Evolutionary conservation across 2,888 invertebrate genomes (phyloP), one percentile per base, ranked within the genome.

Genomic region (Lathronympha strigana): DNA sequence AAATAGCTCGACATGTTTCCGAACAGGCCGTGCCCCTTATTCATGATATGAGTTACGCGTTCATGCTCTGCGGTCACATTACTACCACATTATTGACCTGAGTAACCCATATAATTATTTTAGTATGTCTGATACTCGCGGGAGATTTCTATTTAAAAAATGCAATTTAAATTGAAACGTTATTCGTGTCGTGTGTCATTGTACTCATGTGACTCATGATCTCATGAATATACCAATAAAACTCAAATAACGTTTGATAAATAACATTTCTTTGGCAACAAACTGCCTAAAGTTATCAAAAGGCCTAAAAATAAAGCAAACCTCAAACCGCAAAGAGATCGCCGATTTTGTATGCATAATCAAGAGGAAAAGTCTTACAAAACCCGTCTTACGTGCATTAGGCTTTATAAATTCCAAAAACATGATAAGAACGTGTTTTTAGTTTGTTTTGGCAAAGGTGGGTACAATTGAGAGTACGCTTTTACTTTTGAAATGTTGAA

Each of bases 291-390:
- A 45, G 51, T 43, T 64, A 63, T 58, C 63, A 43, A 60, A 55
- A 53, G 51, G 64, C 36, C 51, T 28, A 53, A 64, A 64, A 64
- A 64, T 58, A 63, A 57, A 57, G 19, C 49, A 33, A 36, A 51
- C 1, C 2, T 15, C 23, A 13, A 31, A 64, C 58, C 58, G 51
- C 64, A 53, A 51, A 64, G 28, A 43, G 31, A 17, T 45, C n/a
- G 33, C 43, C 11, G 17, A 36, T 36, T 21, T 63, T 57, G 61
- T 57, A 33, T 40, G 53, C 17, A 49, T 60, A 55, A 38, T 45
- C 33, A 60, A 33, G 66, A 57, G 61, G 57, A 66, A n/a, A 66
- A 68, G 49, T 51, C 57, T 55, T 62, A 58, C 38, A 58, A 66
- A 68, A 62, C 23, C 51, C 33, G 36, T 36, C 45, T 45, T 53